Evolutionary conservation across 2,888 invertebrate species (phyloP), one percentile per base, ranked within the genome.

Genomic region (Drosophila vallismaia): DNA sequence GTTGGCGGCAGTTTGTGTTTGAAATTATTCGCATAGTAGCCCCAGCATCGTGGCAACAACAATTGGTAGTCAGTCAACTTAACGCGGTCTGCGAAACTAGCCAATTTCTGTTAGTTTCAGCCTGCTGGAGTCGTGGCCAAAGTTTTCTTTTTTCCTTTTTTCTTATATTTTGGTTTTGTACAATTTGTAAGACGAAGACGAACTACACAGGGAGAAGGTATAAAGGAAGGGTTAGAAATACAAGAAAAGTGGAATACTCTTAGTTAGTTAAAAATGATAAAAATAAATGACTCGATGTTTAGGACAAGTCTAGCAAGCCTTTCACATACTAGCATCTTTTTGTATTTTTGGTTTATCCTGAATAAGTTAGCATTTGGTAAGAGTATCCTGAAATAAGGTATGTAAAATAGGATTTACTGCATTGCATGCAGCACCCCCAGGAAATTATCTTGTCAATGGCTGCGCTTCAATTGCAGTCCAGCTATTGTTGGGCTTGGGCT

Each of bases 41-140:
- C 78, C 46, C 67, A 53, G 81, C 45, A 72, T 82, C 71, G 71
- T 70, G 69, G 72, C 78, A 69, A 74, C 86, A 86, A 84, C 87
- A 82, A 82, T 86, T 82, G 87, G 85, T 82, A 82, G 82, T 82
- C 82, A 82, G 87, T 82, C 87, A 82, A 82, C 79, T 86, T 86
- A 82, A 78, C 82, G 87, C 82, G 85, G 78, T 63, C 82, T 81
- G 67, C 82, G 78, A 82, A 82, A 81, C 85, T 74, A 70, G 87
- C 87, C 87, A 87, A 82, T 85, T 82, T 82, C 56, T 62, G 67
- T 71, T 57, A 38, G 71, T 70, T 76, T 69, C 68, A 58, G 67
- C 60, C 66, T 50, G 70, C 48, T 67, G 31, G 66, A 83, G 59
- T 82, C 82, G 82, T 82, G 82, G 87, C 67, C 64, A 74, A 57